phyloP scores from a whole-genome alignment of 2,113 vertebrate species.

The Andinoacara biseriatus region DNA sequence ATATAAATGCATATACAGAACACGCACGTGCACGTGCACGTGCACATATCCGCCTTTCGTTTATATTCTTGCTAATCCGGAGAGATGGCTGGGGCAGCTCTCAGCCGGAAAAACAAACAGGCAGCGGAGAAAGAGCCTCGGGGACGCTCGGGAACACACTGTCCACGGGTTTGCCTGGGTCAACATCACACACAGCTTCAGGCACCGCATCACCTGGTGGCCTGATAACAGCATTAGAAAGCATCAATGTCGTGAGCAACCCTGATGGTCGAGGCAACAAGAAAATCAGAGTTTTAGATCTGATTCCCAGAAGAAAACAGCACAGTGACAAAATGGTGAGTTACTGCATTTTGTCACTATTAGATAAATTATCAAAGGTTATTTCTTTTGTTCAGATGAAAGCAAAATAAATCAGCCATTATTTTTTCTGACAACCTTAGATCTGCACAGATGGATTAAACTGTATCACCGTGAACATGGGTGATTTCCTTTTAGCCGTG shows the following conservation, averaged over 20 bases:
- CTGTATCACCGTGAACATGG: too few relatives aligned
- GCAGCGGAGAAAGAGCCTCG: background rate
- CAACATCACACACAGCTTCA: slow-evolving; percentile 60
- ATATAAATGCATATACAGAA: background rate
- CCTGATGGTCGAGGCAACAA: background rate
- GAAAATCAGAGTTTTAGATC: background rate
- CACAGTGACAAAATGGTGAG: too few relatives aligned
- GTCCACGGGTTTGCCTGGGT: slow-evolving; percentile 58
- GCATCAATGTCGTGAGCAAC: background rate
- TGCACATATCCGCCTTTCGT: slow-evolving; percentile 35
- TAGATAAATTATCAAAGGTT: too few relatives aligned
- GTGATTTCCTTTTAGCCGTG: too few relatives aligned
- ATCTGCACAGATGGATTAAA: too few relatives aligned
- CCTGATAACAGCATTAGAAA: slow-evolving; percentile 48
- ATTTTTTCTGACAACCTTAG: background rate
- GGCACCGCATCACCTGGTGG: slow-evolving; percentile 38
- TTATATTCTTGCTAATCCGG: slow-evolving; percentile 71
- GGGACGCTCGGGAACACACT: slow-evolving; percentile 65
- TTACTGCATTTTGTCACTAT: too few relatives aligned
- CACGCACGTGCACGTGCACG: background rate
- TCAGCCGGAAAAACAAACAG: slow-evolving; percentile 79
- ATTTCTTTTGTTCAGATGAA: background rate
- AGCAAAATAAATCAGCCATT: background rate
- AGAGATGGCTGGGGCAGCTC: slow-evolving; percentile 31
- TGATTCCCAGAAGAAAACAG: slow-evolving; percentile 16